phyloP scores from a whole-genome alignment of 2,113 vertebrate genomes.

The Marcusenius ussheri region DNA sequence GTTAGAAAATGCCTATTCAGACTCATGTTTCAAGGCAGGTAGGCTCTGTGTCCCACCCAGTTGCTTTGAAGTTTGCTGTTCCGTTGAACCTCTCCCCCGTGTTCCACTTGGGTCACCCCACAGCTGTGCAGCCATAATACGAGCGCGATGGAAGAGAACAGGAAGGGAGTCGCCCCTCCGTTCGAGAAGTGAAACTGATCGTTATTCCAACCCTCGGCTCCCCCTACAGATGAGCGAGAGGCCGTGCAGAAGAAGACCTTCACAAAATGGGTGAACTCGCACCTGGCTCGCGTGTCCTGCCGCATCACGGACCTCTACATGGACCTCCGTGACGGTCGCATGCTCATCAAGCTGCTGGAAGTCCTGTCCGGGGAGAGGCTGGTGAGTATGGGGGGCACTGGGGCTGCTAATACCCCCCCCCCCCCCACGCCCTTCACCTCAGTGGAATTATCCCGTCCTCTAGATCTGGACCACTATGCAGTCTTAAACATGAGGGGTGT shows the following conservation, averaged over 20 bases:
- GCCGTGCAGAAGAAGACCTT: conserved; percentile 91
- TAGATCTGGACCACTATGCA: neutral
- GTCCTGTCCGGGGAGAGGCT: conserved; percentile 82
- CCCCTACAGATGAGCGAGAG: conserved; percentile 73
- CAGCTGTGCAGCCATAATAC: neutral
- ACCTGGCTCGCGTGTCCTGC: conserved; percentile 78
- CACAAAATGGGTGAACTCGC: conserved; percentile 88
- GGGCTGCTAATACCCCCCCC: neutral
- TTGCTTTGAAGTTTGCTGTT: neutral
- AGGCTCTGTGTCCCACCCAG: neutral
- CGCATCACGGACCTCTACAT: conserved; percentile 81
- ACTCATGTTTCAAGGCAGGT: neutral
- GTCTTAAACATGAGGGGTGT: neutral
- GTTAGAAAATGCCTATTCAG: neutral
- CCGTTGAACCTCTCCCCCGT: neutral
- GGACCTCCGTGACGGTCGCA: conserved; percentile 80
- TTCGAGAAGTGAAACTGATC: neutral
- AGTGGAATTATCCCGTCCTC: neutral
- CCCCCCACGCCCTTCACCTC: neutral
- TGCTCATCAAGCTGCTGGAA: conserved; percentile 87
- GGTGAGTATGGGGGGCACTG: conserved; percentile 54
- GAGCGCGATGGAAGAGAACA: neutral
- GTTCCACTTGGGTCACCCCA: neutral
- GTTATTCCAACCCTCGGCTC: neutral
- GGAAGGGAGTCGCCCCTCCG: conserved; percentile 54